These are phyloP conservation scores for Drosophila demipolita DNA, from an alignment of 2,888 invertebrate genomes.

Conservation along the genomic window DNA sequence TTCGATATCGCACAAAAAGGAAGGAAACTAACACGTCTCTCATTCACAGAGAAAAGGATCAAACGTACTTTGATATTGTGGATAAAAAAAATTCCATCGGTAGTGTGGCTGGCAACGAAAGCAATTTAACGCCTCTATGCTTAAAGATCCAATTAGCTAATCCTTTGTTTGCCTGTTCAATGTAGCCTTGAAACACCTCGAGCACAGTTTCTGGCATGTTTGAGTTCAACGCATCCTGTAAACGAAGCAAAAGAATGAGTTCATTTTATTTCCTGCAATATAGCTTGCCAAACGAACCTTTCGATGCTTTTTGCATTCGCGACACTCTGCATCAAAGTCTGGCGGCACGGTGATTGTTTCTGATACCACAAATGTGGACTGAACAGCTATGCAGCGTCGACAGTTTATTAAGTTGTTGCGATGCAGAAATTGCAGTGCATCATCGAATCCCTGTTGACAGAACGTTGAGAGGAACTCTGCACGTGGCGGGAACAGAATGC, in stretches of 20 bases:
- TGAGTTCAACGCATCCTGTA: slow-evolving; percentile 93
- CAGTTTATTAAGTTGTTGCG: slow-evolving; percentile 96
- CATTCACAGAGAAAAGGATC: no score
- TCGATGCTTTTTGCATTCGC: slow-evolving; percentile 94
- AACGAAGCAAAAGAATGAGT: neutral
- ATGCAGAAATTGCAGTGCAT: slow-evolving; percentile 93
- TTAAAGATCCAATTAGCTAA: slow-evolving; percentile 96
- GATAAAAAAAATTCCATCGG: slow-evolving; percentile 95
- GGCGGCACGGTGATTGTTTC: slow-evolving; percentile 88
- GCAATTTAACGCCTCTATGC: slow-evolving; percentile 91
- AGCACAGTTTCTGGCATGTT: slow-evolving; percentile 96
- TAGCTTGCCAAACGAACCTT: slow-evolving; percentile 87
- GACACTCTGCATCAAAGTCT: slow-evolving; percentile 94
- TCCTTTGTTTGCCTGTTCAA: slow-evolving; percentile 96
- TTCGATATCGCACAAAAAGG: neutral
- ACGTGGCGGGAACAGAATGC: slow-evolving; percentile 97
- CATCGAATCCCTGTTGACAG: slow-evolving; percentile 99
- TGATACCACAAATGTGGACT: slow-evolving; percentile 93
- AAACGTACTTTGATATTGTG: slow-evolving; percentile 86
- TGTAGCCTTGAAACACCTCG: slow-evolving; percentile 96
- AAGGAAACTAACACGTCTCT: neutral
- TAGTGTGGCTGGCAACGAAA: slow-evolving; percentile 94
- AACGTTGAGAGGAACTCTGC: slow-evolving; percentile 96
- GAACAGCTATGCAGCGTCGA: slow-evolving; percentile 95
- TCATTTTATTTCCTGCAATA: slow-evolving; percentile 10